Evolutionary conservation across 2,797 vertebrate species (phyloP).

Genomic region (Micrastur ruficollis): DNA sequence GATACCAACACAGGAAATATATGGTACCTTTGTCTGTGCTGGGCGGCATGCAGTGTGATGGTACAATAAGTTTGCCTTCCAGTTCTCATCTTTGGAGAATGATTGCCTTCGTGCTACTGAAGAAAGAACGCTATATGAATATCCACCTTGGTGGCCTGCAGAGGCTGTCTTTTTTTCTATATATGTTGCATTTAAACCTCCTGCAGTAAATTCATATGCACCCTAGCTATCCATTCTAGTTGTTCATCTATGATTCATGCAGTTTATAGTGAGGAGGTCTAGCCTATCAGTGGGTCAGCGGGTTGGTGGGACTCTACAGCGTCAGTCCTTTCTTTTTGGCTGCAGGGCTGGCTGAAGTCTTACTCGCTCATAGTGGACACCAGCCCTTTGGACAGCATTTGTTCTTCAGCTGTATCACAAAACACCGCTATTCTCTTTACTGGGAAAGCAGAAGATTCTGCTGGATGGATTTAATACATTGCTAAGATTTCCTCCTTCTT

Average conservation of each 20-base stretch:
- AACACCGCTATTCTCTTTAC: background rate
- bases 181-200: background rate
- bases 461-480: background rate
- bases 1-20: background rate
- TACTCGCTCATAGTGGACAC: background rate
- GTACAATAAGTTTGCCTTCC: background rate
- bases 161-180: background rate
- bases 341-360: background rate
- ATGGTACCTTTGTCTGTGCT: background rate
- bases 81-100: background rate
- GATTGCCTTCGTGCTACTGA: background rate
- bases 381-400: background rate
- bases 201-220: background rate
- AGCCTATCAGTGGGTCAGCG: background rate
- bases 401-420: background rate
- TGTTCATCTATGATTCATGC: background rate
- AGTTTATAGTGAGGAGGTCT: background rate
- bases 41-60: background rate
- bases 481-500: background rate
- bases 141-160: background rate
- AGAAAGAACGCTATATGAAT: background rate
- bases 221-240: background rate
- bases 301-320: background rate
- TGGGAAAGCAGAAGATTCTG: background rate
- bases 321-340: background rate